phyloP scores from a whole-genome alignment of 2,113 vertebrate species.

The Macquaria ambigua region DNA sequence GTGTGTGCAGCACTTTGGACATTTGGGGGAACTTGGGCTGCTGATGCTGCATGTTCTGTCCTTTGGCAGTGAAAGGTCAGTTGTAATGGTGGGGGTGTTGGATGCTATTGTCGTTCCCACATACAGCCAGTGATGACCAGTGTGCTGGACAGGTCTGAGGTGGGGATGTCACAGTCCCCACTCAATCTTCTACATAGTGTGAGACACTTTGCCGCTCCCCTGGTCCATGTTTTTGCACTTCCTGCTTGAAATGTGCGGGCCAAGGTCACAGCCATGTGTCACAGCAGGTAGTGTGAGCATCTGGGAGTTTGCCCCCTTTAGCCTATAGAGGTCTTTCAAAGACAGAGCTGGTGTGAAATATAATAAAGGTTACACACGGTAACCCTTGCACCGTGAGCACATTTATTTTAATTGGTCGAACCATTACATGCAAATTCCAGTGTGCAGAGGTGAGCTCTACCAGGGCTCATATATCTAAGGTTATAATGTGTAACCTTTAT shows the following conservation, averaged over 20 bases:
- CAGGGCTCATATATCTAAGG: too few species aligned
- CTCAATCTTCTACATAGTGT: neutral
- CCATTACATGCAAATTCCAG: neutral
- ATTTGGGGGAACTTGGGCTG: neutral
- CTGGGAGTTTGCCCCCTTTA: neutral
- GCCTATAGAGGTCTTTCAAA: neutral
- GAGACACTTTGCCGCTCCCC: neutral
- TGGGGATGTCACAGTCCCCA: neutral
- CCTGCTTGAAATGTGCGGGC: neutral
- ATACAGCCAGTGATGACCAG: neutral
- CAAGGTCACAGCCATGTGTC: slow-evolving; percentile 3
- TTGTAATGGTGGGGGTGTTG: neutral
- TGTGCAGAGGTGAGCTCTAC: neutral
- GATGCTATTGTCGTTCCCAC: neutral
- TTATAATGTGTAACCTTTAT: neutral
- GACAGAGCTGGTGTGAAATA: neutral
- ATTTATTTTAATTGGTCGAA: neutral
- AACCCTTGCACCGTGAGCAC: neutral
- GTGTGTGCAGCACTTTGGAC: neutral
- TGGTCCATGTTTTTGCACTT: neutral
- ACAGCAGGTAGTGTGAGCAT: neutral
- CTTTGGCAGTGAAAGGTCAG: neutral
- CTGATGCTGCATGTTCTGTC: neutral
- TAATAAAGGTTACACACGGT: neutral
- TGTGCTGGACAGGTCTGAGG: neutral